Evolutionary conservation across 2,113 vertebrate genomes (phyloP), one percentile per base, ranked within the genome.

Genomic region (Nibea coibor): DNA sequence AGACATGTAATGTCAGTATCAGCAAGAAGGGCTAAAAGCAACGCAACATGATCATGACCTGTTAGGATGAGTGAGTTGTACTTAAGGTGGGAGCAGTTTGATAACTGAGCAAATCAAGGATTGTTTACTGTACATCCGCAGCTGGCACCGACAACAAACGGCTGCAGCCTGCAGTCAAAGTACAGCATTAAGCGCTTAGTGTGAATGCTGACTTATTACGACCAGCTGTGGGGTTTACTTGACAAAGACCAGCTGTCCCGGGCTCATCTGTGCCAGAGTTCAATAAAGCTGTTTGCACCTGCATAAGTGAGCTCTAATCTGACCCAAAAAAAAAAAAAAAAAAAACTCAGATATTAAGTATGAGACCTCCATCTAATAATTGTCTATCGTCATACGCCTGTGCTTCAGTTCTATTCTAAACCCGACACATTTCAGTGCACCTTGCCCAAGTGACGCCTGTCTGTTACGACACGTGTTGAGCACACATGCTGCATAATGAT

Each of bases 131-230:
- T 71, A 39, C 26, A 24, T 48, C 35, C 0, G 1, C 65, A 84
- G 66, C 54, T 85, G 72, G 51, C 61, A 26, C n/a, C 17, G 19
- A 71, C 35, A 51, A 78, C 39, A 70, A 75, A 72, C 51, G 56
- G 62, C 53, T 76, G 51, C 9, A 73, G 67, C 26, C 67, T 65
- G 67, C 16, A 72, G 74, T 61, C 72, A 71, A 73, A 80, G 35
- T 72, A 28, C 64, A 62, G 69, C 64, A 69, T 69, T 59, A 74
- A 73, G 75, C 51, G 59, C 73, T 80, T 74, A 48, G 63, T 71
- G 71, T 64, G 58, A 81, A 63, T 42, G 50, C 56, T 61, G 81
- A 67, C 56, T 71, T 78, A 76, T 73, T 66, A 72, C 3, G 28
- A 72, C 57, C 50, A 76, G 58, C 82, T 78, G 69, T 43, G 72